Evolutionary conservation across 92 coral and sea anemone species (phyloP).

Genomic region (Epizoanthus illoricatus): DNA sequence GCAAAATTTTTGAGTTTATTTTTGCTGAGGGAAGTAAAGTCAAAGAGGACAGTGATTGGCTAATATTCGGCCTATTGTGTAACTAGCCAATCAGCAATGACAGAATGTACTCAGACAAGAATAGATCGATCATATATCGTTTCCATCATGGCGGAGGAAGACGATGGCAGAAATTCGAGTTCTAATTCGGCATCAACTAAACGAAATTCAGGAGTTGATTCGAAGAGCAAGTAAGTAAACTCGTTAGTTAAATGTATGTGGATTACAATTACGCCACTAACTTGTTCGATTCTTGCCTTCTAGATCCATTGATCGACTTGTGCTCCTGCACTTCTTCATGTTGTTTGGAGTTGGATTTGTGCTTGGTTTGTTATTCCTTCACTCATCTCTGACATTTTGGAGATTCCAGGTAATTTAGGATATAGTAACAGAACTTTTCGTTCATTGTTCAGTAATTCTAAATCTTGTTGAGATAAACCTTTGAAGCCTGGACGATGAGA

Average conservation of each 20-base stretch:
- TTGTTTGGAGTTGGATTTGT: slow-evolving; percentile 85
- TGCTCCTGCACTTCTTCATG: slow-evolving; percentile 79
- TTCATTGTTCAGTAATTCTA: not conserved
- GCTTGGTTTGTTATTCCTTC: slow-evolving; percentile 76
- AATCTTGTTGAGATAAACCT: not conserved
- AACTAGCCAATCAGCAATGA: slow-evolving; percentile 12
- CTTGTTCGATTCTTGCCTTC: not conserved
- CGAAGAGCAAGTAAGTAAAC: slow-evolving; percentile 40
- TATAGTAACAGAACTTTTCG: not conserved
- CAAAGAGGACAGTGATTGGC: slow-evolving; percentile 17
- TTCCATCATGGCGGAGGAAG: slow-evolving; percentile 40
- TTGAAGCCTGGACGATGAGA: not conserved
- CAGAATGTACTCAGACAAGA: not conserved
- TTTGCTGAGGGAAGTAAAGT: too few relatives aligned
- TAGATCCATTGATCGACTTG: slow-evolving; percentile 83
- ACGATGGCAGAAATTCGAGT: slow-evolving; percentile 1
- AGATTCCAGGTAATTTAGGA: slow-evolving; percentile 65
- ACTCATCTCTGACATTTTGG: slow-evolving; percentile 88
- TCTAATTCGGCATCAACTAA: slow-evolving; percentile 27
- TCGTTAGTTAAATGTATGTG: not conserved
- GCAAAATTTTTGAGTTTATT: too few relatives aligned
- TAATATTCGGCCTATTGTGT: not conserved
- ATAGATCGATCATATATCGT: slow-evolving; percentile 5
- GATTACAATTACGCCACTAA: slow-evolving; percentile 11
- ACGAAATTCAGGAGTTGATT: slow-evolving; percentile 35